These are phyloP conservation scores for Megalops cyprinoides DNA, from an alignment of 2,797 vertebrate species.

Conservation along the genomic window DNA sequence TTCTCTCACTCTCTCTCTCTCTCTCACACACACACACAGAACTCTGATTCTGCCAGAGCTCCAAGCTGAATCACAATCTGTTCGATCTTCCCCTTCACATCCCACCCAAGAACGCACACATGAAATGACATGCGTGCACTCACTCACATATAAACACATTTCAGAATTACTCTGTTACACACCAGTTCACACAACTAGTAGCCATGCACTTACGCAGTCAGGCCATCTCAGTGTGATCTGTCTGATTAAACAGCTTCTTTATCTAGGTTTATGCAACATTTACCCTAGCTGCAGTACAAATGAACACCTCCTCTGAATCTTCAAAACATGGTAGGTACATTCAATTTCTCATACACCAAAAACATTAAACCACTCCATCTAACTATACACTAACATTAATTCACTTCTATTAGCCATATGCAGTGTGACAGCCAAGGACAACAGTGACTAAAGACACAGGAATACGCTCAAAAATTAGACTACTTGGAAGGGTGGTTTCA, in stretches of 20 bases:
- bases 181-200: neutral
- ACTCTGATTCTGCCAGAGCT: conserved; percentile 13
- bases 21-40: conserved; percentile 4
- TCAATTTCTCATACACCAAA: too few relatives aligned
- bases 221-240: neutral
- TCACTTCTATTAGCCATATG: too few relatives aligned
- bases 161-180: neutral
- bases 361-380: too few relatives aligned
- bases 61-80: conserved; percentile 20
- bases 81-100: neutral
- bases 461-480: too few relatives aligned
- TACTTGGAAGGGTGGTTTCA: too few relatives aligned
- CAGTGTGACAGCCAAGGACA: too few relatives aligned
- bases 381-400: too few relatives aligned
- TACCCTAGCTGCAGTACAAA: neutral
- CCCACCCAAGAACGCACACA: neutral
- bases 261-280: neutral
- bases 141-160: neutral
- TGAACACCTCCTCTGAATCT: neutral
- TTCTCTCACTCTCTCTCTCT: too few relatives aligned
- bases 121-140: neutral
- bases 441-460: too few relatives aligned
- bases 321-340: neutral
- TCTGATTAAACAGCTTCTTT: neutral
- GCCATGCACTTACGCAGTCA: neutral